These are phyloP conservation scores for Masticophis lateralis DNA, from an alignment of 2,797 vertebrate genomes.

Conservation along the genomic window DNA sequence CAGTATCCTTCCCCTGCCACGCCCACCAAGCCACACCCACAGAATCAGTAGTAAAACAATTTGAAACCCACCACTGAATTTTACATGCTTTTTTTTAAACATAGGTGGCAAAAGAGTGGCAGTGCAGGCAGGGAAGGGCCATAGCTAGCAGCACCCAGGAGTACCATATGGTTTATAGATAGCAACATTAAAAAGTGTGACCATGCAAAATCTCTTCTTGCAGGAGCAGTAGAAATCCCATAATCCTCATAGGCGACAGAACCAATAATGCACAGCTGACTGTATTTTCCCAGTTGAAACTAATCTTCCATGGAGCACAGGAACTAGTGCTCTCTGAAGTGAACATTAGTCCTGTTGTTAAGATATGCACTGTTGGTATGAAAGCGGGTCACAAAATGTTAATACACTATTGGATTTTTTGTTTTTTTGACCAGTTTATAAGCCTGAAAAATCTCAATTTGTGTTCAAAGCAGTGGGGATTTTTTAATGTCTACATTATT, in stretches of 20 bases:
- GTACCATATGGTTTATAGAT: neutral
- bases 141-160: neutral
- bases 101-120: neutral
- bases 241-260: neutral
- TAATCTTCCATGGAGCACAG: neutral
- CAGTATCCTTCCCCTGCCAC: too few relatives aligned
- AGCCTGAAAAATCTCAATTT: slow-evolving; percentile 78
- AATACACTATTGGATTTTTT: slow-evolving; percentile 68
- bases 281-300: neutral
- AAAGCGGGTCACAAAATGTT: slow-evolving; percentile 75
- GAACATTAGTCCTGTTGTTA: neutral
- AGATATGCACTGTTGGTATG: slow-evolving; percentile 84
- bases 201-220: neutral
- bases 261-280: neutral
- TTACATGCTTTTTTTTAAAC: neutral
- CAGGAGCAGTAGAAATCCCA: neutral
- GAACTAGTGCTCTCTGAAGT: neutral
- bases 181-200: neutral
- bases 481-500: slow-evolving; percentile 96
- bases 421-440: slow-evolving; percentile 56
- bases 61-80: too few relatives aligned
- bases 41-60: too few relatives aligned
- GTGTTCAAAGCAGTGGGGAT: slow-evolving; percentile 86
- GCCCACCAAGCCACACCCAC: too few relatives aligned
- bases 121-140: neutral